These are phyloP conservation scores for cat (Felis catus) DNA, from an alignment of 2,113 vertebrate species.

Conservation along the genomic window DNA sequence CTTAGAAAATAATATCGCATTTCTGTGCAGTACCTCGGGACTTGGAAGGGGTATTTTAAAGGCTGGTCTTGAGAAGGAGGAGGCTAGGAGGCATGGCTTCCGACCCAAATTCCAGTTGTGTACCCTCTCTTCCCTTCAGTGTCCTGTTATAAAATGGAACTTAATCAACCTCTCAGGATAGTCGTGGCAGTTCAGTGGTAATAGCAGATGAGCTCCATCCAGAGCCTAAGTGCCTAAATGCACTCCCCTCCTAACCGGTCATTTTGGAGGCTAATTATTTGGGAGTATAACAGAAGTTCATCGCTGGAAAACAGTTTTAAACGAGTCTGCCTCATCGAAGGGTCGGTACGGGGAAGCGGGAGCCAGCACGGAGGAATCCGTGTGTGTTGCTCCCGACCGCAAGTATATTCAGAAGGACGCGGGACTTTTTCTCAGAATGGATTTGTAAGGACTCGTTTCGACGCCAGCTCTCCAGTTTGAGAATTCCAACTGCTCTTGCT, in stretches of 20 bases:
- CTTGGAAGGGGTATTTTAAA: background rate
- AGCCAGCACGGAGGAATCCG: background rate
- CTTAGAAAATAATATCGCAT: background rate
- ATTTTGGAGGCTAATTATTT: background rate
- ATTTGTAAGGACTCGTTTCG: background rate
- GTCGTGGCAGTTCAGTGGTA: background rate
- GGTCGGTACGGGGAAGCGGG: too few relatives aligned
- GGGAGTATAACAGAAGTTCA: background rate
- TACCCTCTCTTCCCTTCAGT: background rate
- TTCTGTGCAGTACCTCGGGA: background rate
- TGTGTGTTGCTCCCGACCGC: background rate
- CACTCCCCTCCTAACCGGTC: background rate
- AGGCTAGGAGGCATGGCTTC: background rate
- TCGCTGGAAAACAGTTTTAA: background rate
- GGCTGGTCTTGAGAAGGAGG: background rate
- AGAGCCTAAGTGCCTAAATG: background rate
- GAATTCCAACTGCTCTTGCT: background rate
- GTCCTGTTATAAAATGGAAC: background rate
- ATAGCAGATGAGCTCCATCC: accelerated
- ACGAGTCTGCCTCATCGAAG: background rate
- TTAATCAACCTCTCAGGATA: background rate
- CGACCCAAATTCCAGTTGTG: background rate
- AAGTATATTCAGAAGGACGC: background rate
- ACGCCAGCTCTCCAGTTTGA: background rate
- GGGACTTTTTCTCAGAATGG: background rate